Evolutionary conservation across 2,888 invertebrate genomes (phyloP), one percentile per base, ranked within the genome.

Genomic region (Stegophylla sp.): DNA sequence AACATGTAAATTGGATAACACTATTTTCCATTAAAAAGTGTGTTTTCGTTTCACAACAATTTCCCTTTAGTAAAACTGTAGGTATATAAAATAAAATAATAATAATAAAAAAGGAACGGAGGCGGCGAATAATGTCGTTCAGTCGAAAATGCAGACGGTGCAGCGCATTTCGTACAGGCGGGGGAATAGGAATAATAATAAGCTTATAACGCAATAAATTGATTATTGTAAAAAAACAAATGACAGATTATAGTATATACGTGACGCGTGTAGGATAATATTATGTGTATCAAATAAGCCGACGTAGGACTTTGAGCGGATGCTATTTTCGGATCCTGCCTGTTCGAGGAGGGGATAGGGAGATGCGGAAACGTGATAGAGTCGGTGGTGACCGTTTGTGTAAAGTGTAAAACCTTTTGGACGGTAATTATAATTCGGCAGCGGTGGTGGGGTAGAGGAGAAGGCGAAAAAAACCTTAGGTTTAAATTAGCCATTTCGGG

Each of bases 381-480:
- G 51, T 28, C n/a, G n/a, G 41, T 20, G 17, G 56, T 20, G 20
- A 26, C 53, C 56, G 20, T 73, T 61, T 61, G 20, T 73, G 45
- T 61, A n/a, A 75, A 76, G 75, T 56, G 76, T 66, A 76, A 76
- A 66, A 76, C 76, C 66, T 63, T 66, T 75, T 41, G 75, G 75
- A 64, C 64, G 51, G 23, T 64, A 51, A 64, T 51, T 64, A 75
- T 53, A 41, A 48, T 74, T 10, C 48, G 17, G 45, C 20, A 43
- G 17, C 20, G 59, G 59, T 23, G 43, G 43, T 5, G 23, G 28
- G 43, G 43, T 5, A 17, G 28, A 28, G 51, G 23, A 5, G 45
- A 15, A 12, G 17, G 26, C 20, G 26, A 51, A 64, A 73, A n/a
- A 59, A 74, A 61, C 61, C n/a, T 45, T n/a, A 43, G 56, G 53